These are phyloP conservation scores for Thymelicus lineola DNA, from an alignment of 2,888 invertebrate species.

Conservation along the genomic window DNA sequence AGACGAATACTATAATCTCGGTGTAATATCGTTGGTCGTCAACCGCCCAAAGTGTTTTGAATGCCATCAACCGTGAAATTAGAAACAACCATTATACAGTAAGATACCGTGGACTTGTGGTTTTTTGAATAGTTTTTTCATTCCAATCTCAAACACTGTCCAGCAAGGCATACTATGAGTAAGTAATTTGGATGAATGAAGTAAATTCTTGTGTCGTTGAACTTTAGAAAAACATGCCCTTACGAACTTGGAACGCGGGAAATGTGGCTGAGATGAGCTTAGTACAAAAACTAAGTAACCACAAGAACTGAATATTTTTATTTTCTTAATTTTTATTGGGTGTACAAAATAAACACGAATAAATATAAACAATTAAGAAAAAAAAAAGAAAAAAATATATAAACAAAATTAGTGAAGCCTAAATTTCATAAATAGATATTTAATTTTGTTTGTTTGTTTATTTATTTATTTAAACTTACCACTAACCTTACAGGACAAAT, in stretches of 20 bases:
- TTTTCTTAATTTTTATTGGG: too few species aligned
- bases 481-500: too few species aligned
- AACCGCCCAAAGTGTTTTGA: slow-evolving; percentile 53
- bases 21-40: slow-evolving; percentile 19
- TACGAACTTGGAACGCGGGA: neutral
- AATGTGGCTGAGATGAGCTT: neutral
- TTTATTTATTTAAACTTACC: too few species aligned
- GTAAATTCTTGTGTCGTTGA: slow-evolving; percentile 21
- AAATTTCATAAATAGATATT: too few species aligned
- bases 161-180: slow-evolving; percentile 8
- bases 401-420: too few species aligned
- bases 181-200: slow-evolving; percentile 37
- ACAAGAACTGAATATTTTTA: too few species aligned
- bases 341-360: too few species aligned
- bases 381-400: too few species aligned
- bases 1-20: slow-evolving; percentile 14
- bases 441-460: too few species aligned
- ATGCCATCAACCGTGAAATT: slow-evolving; percentile 65
- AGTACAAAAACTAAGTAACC: too few species aligned
- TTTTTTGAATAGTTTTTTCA: slow-evolving; percentile 30
- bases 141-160: slow-evolving; percentile 9
- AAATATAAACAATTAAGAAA: too few species aligned
- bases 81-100: slow-evolving; percentile 52
- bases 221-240: slow-evolving; percentile 10
- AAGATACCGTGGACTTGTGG: slow-evolving; percentile 39